phyloP scores from a whole-genome alignment of 2,797 vertebrate species.

The Brachyalestes nurse region DNA sequence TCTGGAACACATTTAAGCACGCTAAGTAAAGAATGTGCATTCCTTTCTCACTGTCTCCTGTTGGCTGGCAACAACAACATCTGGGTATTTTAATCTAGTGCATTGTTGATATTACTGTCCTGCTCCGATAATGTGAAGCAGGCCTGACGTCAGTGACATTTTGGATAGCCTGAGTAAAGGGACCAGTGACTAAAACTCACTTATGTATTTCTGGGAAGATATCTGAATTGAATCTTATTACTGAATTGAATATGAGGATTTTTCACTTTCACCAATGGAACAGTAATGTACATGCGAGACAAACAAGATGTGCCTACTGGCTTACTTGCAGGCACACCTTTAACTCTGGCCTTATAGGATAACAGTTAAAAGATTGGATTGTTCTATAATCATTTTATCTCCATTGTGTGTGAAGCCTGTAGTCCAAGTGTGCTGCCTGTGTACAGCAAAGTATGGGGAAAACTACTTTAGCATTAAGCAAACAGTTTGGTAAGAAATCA shows the following conservation, averaged over 20 bases:
- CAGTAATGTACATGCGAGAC: not conserved
- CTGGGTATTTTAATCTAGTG: not conserved
- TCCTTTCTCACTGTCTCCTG: conserved; percentile 18
- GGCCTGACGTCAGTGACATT: not conserved
- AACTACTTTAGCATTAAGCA: no score
- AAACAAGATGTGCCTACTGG: not conserved
- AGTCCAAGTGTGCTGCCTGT: not conserved
- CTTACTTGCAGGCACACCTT: not conserved
- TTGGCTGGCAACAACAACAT: conserved; percentile 18
- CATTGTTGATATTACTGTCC: not conserved
- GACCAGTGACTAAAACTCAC: not conserved
- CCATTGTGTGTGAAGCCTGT: not conserved
- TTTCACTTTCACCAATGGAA: not conserved
- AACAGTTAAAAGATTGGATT: not conserved
- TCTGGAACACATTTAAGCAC: conserved; percentile 65
- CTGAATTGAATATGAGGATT: not conserved
- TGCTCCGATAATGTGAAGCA: not conserved
- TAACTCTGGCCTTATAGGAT: not conserved
- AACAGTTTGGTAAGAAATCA: no score
- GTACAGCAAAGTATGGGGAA: no score
- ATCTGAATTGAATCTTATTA: not conserved
- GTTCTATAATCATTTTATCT: not conserved
- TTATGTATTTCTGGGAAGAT: not conserved
- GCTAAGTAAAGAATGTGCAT: conserved; percentile 38
- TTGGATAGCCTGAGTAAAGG: not conserved